Conservation (phyloP, 2,888 invertebrate species). For the Agrotis segetum region DNA sequence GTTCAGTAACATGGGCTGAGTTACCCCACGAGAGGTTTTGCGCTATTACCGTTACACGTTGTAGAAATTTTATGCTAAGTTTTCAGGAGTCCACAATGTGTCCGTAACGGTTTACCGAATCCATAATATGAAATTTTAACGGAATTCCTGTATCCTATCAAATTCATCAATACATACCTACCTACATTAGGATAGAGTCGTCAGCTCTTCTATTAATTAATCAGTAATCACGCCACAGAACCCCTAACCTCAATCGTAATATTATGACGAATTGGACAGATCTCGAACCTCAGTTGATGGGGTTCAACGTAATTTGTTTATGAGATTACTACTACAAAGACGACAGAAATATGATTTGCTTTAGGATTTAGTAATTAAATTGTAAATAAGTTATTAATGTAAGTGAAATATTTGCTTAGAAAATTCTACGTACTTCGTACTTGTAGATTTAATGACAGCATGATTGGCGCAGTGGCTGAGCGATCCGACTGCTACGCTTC, state of each 20-base stretch:
- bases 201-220: conserved; percentile 37
- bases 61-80: no score
- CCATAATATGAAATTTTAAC: no score
- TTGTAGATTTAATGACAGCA: no score
- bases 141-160: not conserved
- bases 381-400: not conserved
- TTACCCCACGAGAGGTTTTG: no score
- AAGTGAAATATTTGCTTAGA: not conserved
- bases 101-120: no score
- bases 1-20: no score
- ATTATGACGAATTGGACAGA: conserved; percentile 17
- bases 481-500: no score
- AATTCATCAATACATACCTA: conserved; percentile 30
- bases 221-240: conserved; percentile 40
- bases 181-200: conserved; percentile 26
- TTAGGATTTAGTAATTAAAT: not conserved
- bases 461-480: no score
- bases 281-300: conserved; percentile 9
- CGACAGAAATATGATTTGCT: not conserved
- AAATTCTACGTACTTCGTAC: no score
- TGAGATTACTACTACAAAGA: conserved; percentile 3
- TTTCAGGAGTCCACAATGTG: no score
- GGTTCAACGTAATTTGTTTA: conserved; percentile 11
- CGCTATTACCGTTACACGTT: no score
- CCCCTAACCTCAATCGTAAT: conserved; percentile 1